Conservation (phyloP, 2,888 invertebrate genomes). For the Caenorhabditis angaria region DNA sequence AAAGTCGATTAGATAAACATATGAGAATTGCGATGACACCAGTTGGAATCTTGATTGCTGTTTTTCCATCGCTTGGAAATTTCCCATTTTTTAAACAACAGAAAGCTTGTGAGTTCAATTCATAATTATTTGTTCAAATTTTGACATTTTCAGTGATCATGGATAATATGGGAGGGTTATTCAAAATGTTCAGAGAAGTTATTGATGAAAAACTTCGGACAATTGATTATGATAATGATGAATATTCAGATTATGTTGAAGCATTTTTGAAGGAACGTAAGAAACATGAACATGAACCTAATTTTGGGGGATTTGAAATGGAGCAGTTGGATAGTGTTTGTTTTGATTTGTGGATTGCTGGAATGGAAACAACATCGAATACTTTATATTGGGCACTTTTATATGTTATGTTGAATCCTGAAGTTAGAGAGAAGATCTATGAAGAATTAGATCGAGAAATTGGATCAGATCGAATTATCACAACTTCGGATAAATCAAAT, state of each 20-base stretch:
- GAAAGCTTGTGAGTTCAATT: constrained; percentile 15
- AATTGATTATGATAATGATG: constrained; percentile 45
- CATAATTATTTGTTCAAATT: neutral
- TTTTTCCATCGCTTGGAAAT: constrained; percentile 33
- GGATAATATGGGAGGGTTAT: constrained; percentile 26
- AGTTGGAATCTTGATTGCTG: constrained; percentile 28
- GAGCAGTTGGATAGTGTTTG: constrained; percentile 39
- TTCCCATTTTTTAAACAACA: constrained; percentile 23
- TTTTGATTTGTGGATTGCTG: constrained; percentile 56
- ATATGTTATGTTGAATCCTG: constrained; percentile 35
- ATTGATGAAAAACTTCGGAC: constrained; percentile 25
- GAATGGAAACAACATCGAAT: constrained; percentile 55
- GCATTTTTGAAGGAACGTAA: constrained; percentile 47
- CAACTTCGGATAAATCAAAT: constrained; percentile 23
- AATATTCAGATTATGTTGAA: constrained; percentile 48
- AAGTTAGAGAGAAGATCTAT: constrained; percentile 39
- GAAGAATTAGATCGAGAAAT: constrained; percentile 44
- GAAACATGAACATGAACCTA: constrained; percentile 39
- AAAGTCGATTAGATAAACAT: constrained; percentile 29
- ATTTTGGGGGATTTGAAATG: constrained; percentile 41
- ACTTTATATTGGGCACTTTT: constrained; percentile 51
- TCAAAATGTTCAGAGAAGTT: constrained; percentile 36
- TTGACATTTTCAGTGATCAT: constrained; percentile 34
- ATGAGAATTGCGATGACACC: constrained; percentile 38
- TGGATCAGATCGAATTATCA: constrained; percentile 40